These are phyloP conservation scores for Candoia aspera DNA, from an alignment of 2,113 vertebrate species.

Conservation along the genomic window DNA sequence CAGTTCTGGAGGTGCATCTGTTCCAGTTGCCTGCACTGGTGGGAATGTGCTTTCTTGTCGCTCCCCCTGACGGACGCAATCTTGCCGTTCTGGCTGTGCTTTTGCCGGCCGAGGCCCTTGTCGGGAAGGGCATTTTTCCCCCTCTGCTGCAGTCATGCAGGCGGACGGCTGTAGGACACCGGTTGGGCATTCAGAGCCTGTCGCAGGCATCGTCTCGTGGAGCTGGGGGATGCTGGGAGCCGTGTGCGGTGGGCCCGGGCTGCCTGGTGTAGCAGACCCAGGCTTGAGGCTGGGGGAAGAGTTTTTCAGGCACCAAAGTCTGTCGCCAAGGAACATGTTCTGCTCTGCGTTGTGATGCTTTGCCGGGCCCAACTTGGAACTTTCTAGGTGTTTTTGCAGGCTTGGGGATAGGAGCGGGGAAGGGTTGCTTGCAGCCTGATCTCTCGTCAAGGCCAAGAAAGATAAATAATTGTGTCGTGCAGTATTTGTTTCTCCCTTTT, in stretches of 20 bases:
- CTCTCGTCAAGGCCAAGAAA: no score
- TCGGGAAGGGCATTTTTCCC: background rate
- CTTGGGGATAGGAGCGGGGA: no score
- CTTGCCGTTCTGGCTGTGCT: background rate
- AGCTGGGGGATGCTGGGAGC: background rate
- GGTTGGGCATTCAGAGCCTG: no score
- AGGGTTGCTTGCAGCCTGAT: no score
- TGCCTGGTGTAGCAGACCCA: no score
- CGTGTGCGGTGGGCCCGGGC: background rate
- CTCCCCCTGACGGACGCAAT: background rate
- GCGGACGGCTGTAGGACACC: background rate
- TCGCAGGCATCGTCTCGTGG: background rate
- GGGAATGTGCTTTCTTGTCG: background rate
- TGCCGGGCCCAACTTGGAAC: background rate
- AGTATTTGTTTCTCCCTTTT: no score
- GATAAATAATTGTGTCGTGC: no score
- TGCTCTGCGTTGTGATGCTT: no score
- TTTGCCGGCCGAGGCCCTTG: background rate
- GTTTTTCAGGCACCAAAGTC: background rate
- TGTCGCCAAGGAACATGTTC: no score
- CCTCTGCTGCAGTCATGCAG: no score
- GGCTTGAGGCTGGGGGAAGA: background rate
- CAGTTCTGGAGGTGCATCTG: background rate
- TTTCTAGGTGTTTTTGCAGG: background rate
- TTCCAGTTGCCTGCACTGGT: background rate